Conservation (phyloP, 2,888 invertebrate genomes). For the Microctonus brassicae region DNA sequence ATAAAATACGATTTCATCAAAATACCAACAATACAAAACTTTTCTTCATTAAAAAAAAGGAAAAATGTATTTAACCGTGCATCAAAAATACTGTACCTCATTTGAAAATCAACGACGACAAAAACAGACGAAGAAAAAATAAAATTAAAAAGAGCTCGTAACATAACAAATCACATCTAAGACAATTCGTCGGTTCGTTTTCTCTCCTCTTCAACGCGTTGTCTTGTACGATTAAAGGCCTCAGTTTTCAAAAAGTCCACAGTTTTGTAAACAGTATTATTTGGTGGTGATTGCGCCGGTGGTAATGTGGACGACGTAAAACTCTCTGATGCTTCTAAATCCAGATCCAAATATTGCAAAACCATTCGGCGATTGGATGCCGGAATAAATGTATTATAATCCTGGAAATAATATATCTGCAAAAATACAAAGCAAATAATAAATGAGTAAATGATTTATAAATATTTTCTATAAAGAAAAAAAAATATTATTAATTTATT, state of each 20-base stretch:
- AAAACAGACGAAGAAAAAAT: slow-evolving; percentile 10
- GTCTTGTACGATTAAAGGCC: slow-evolving; percentile 89
- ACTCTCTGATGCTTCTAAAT: slow-evolving; percentile 75
- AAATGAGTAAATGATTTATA: slow-evolving; percentile 7
- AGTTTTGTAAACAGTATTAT: slow-evolving; percentile 84
- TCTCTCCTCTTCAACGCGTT: slow-evolving; percentile 82
- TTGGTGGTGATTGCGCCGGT: slow-evolving; percentile 67
- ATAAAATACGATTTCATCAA: slow-evolving; percentile 4
- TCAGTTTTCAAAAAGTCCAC: slow-evolving; percentile 95
- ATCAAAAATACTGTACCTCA: slow-evolving; percentile 32
- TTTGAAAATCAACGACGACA: slow-evolving; percentile 1
- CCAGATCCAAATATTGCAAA: slow-evolving; percentile 90
- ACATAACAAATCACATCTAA: slow-evolving; percentile 38
- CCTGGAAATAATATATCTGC: slow-evolving; percentile 68
- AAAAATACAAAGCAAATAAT: slow-evolving; percentile 8
- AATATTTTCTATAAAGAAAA: not conserved
- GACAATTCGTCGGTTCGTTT: slow-evolving; percentile 67
- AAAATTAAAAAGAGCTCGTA: not conserved
- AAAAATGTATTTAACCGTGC: not conserved
- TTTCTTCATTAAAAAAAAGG: not conserved
- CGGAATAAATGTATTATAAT: slow-evolving; percentile 62
- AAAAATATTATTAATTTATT: too few relatives aligned
- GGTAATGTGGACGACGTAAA: slow-evolving; percentile 66
- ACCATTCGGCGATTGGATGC: slow-evolving; percentile 64
- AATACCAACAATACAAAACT: not conserved